These are phyloP conservation scores for Pyrrhosoma nymphula DNA, from an alignment of 2,888 invertebrate genomes.

Conservation along the genomic window DNA sequence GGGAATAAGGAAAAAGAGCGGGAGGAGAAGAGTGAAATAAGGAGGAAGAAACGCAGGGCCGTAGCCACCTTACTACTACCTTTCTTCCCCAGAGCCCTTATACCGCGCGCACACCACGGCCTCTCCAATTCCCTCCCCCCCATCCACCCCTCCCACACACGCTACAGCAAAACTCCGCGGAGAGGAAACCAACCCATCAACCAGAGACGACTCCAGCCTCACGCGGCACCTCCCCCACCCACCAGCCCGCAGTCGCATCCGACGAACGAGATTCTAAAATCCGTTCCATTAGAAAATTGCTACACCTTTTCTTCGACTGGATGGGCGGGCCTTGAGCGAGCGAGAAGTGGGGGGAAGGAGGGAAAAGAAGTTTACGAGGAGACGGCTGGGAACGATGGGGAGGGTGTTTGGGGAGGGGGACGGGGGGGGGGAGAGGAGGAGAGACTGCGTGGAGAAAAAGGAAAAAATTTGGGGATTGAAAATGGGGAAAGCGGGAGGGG, in stretches of 20 bases:
- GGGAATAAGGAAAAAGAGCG: background rate
- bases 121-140: background rate
- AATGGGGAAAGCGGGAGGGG: background rate
- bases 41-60: background rate
- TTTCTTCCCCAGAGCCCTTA: background rate
- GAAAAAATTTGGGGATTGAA: background rate
- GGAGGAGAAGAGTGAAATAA: background rate
- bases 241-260: background rate
- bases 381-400: background rate
- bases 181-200: background rate
- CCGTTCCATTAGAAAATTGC: constrained; percentile 57
- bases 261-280: constrained; percentile 17
- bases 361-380: constrained; percentile 29
- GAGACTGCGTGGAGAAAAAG: background rate
- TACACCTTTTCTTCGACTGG: constrained; percentile 19
- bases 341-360: background rate
- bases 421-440: background rate
- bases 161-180: background rate
- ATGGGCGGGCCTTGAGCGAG: background rate
- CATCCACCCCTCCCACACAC: background rate
- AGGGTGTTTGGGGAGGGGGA: background rate
- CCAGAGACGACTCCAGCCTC: too few species aligned
- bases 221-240: background rate
- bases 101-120: too few species aligned
- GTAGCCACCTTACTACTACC: background rate